Base-by-base conservation (phyloP, 1,140 invertebrate species). In the Manduca sexta region DNA sequence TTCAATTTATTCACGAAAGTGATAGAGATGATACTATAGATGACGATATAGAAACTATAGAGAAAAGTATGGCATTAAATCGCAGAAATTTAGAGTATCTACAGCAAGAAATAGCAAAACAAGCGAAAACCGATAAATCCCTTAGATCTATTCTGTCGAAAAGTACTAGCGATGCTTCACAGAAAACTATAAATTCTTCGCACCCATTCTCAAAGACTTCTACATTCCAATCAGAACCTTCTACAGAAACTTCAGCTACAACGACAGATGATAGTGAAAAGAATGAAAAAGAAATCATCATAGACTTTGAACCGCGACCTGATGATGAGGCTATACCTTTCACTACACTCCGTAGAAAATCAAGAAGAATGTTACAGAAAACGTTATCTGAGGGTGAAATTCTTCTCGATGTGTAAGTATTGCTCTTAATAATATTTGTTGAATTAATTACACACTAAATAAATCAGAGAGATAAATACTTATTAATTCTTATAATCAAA, bases 371-470 rank as follows among this genome's bases (percentile, higher is more conserved):
- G n/a, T 74, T 94, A 29, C 89, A 91, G 34, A 95, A 95, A 86
- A 94, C 93, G 0, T 77, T 93, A 21, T 94, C 93, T 0, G 93
- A 95, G 72, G 92, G 93, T 2, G 92, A 94, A 81, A 94, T 95
- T 48, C 78, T 93, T 42, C 76, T 92, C 29, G 91, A 93, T 61
- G 89, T 91, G 77, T 86, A 72, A 79, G 75, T 83, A 21, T 48
- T 1, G n/a, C n/a, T n/a, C n/a, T n/a, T n/a, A n/a, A n/a, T n/a
- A n/a, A n/a, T n/a, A n/a, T n/a, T n/a, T n/a, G n/a, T n/a, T n/a
- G n/a, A n/a, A n/a, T n/a, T n/a, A n/a, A n/a, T n/a, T n/a, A n/a
- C n/a, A n/a, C n/a, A n/a, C n/a, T n/a, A n/a, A n/a, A n/a, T n/a
- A n/a, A n/a, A n/a, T n/a, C n/a, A n/a, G n/a, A n/a, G n/a, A n/a